Base-by-base conservation (phyloP, 2,888 invertebrate genomes). In the Automeris io region DNA sequence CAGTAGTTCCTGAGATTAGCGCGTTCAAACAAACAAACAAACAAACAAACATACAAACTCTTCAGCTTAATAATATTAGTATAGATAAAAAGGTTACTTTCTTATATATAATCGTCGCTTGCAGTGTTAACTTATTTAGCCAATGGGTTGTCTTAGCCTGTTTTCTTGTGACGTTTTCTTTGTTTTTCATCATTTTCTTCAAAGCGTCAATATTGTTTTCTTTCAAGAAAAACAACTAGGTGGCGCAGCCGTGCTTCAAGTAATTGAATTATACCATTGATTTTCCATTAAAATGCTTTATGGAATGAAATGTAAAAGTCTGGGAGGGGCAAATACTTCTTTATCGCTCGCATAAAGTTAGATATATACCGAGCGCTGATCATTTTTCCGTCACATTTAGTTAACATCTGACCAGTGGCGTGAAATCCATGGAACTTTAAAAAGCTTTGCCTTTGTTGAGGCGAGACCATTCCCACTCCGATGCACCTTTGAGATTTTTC, bases 231-330 rank as follows among this genome's bases (percentile, higher is more conserved):
- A 61, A 53, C 61, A 65, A 61, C 62, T 57, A 48, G 52, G 54
- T 62, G 76, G 73, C 71, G 62, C 65, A 71, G 68, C 70, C 66
- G 61, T 68, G 70, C 74, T 70, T 67, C 67, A 61, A 59, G 74
- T 82, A 83, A 85, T 82, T 83, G 79, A 81, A 85, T 85, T 83
- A 85, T 82, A 74, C 72, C 79, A 83, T 86, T 78, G 85, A 86
- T 86, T 86, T 85, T 75, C 83, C 82, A 83, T 86, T 85, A 83
- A 83, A 81, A 82, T 81, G 83, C 62, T 85, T 85, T 81, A 82
- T 82, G 83, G 81, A 76, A 73, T 78, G 77, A 75, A 82, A 78
- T 77, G 80, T 76, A 68, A 71, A 75, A 78, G 73, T 70, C 64
- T 71, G 65, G 77, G 79, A 62, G 73, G 71, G 74, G 77, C 70